Base-by-base conservation (phyloP, 2,797 vertebrate species). In the Buphagus erythrorhynchus region DNA sequence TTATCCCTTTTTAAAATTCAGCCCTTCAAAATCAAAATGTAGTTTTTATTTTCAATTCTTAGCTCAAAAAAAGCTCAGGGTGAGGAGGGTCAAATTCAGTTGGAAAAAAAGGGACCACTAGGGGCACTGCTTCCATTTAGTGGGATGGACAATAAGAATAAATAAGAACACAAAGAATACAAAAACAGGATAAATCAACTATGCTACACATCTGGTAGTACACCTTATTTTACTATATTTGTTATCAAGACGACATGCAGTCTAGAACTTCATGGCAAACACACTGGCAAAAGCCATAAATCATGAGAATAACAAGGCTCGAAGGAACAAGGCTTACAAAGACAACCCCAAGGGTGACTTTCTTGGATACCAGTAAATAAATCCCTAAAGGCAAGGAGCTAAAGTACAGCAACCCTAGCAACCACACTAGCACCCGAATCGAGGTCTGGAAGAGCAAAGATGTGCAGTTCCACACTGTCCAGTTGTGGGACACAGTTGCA, bases 311-410 rank as follows among this genome's bases (percentile, higher is more conserved):
- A 93, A 99, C 97, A 21, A 99, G 99, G 97, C 99, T 99, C 28
- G 98, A 98, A 15, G 99, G 99, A 88, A 99, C 99, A 59, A 99
- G 98, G 97, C 99, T 99, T 93, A 99, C 99, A 94, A 99, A 98
- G 95, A 99, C 97, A 63, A 99, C 98, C 33, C 99, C 99, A 2
- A 99, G 95, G 40, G 98, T 99, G 43, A 99, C 99, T 95, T 99
- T 99, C 98, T 99, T 99, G 96, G 99, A 99, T 90, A 99, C 99
- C 83, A 99, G 98, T 95, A 99, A 98, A 97, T 99, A 99, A 74
- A 99, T 99, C 52, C 99, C 99, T 95, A 99, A 97, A 65, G 99
- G 99, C 95, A 99, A 97, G 25, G 99, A 99, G 97, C 99, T 99
- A 87, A 99, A 99, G 97, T 99, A 99, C 57, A 99, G 97, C 86